phyloP scores from a whole-genome alignment of 2,797 vertebrate genomes.

The Rhadinocentrus ornatus region DNA sequence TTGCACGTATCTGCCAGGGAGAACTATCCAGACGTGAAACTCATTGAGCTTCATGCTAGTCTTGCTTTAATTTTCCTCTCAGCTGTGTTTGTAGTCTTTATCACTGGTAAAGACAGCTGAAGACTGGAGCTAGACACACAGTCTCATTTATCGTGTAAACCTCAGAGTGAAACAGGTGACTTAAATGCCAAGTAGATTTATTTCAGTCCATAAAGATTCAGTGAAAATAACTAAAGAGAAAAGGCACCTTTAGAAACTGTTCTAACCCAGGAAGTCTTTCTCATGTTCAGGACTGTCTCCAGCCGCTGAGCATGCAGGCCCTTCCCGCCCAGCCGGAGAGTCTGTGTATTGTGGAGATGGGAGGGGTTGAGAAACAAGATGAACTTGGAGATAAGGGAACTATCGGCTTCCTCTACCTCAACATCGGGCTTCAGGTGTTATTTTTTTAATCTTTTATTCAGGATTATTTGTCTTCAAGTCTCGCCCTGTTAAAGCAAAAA shows the following conservation, averaged over 20 bases:
- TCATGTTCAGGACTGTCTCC: slow-evolving; percentile 90
- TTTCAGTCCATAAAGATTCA: neutral
- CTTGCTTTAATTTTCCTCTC: neutral
- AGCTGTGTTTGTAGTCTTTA: neutral
- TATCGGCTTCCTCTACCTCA: slow-evolving; percentile 97
- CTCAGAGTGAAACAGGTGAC: neutral
- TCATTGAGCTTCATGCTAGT: neutral
- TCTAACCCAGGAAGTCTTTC: neutral
- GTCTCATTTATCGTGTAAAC: neutral
- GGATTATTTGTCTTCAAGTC: neutral
- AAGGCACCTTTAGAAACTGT: neutral
- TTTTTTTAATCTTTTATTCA: neutral
- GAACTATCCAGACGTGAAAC: neutral
- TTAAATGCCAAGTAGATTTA: neutral
- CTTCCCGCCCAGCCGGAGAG: slow-evolving; percentile 96
- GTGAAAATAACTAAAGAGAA: neutral
- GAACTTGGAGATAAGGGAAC: slow-evolving; percentile 96
- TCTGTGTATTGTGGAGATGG: slow-evolving; percentile 98
- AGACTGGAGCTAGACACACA: neutral
- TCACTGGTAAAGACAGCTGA: neutral
- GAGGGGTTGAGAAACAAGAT: slow-evolving; percentile 96
- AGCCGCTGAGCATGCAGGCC: slow-evolving; percentile 98
- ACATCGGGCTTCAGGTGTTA: slow-evolving; percentile 96
- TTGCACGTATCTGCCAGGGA: no score
- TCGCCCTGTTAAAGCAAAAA: neutral